Evolutionary conservation across 2,888 invertebrate species (phyloP).

Genomic region (Drepana falcataria): DNA sequence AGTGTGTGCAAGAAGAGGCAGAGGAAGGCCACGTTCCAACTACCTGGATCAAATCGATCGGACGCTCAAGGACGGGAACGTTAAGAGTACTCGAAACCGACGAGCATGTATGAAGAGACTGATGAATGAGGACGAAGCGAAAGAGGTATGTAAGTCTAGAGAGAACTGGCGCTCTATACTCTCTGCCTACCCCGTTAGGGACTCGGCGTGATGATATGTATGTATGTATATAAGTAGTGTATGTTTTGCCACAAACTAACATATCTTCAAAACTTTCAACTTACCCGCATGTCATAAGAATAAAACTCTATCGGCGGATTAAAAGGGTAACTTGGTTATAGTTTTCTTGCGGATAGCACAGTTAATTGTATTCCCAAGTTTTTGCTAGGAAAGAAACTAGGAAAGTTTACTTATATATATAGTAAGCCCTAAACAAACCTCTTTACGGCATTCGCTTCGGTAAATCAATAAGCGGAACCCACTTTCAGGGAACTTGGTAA

Average conservation of each 20-base stretch:
- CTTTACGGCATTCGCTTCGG: constrained; percentile 42
- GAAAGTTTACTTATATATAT: constrained; percentile 17
- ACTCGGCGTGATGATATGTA: too few species aligned
- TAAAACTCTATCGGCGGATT: background rate
- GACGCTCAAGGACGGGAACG: too few species aligned
- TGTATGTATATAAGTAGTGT: too few species aligned
- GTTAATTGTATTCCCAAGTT: constrained; percentile 29
- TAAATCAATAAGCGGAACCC: constrained; percentile 56
- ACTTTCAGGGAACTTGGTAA: constrained; percentile 43
- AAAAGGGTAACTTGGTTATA: background rate
- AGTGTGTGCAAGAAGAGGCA: too few species aligned
- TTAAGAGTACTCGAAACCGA: too few species aligned
- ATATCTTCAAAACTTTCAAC: background rate
- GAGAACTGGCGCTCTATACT: too few species aligned
- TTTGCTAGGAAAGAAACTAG: constrained; percentile 14
- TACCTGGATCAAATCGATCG: too few species aligned
- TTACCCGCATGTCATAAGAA: background rate
- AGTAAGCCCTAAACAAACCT: constrained; percentile 36
- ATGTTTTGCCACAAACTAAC: background rate
- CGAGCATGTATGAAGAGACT: too few species aligned
- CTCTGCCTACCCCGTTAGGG: too few species aligned
- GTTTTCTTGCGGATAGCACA: constrained; percentile 19
- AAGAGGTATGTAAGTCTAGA: too few species aligned
- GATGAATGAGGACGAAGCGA: too few species aligned
- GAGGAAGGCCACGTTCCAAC: too few species aligned